Evolutionary conservation across 2,888 invertebrate species (phyloP).

Genomic region (Mechanitis messenoides): DNA sequence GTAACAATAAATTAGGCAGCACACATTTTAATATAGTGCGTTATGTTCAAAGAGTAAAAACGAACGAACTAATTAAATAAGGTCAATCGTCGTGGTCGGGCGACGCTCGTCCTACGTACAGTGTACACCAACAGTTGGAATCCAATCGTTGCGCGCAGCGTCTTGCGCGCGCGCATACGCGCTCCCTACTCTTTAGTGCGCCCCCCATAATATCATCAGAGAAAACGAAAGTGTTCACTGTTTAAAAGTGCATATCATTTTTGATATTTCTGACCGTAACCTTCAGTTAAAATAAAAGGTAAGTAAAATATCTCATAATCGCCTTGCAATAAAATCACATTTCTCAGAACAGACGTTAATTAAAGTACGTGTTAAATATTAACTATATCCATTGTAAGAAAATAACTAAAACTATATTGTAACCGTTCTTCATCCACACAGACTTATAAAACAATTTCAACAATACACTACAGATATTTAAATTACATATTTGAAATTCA

Average conservation of each 20-base stretch:
- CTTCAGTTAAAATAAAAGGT: neutral
- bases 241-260: neutral
- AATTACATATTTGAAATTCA: slow-evolving; percentile 20
- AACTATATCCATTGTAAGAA: neutral
- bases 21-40: slow-evolving; percentile 68
- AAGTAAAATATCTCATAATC: neutral
- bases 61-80: slow-evolving; percentile 76
- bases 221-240: neutral
- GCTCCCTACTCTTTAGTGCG: slow-evolving; percentile 13
- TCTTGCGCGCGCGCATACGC: slow-evolving; percentile 31
- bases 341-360: slow-evolving; percentile 3
- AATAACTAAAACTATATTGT: neutral
- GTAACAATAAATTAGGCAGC: slow-evolving; percentile 65
- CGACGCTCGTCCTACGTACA: slow-evolving; percentile 43
- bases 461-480: slow-evolving; percentile 13
- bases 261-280: neutral
- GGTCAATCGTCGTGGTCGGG: slow-evolving; percentile 67
- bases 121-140: slow-evolving; percentile 48
- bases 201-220: neutral
- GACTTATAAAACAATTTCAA: slow-evolving; percentile 3
- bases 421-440: neutral
- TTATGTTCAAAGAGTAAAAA: slow-evolving; percentile 73
- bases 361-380: slow-evolving; percentile 1
- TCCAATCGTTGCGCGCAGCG: slow-evolving; percentile 43
- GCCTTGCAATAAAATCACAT: neutral